Base-by-base conservation (phyloP, 2,113 vertebrate species). In the Hiodon tergisus region DNA sequence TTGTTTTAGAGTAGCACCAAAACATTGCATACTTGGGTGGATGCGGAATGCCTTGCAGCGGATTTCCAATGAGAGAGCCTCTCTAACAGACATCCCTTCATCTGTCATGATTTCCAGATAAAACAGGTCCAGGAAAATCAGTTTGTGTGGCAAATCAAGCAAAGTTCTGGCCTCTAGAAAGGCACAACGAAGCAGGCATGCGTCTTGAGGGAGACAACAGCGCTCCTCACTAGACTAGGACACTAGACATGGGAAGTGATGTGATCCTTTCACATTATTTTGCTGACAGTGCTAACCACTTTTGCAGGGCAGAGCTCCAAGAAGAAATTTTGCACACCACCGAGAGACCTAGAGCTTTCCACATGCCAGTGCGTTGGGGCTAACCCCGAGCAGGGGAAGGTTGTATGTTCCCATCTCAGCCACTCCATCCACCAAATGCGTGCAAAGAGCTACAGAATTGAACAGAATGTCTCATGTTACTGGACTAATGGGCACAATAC, bases 321-420 rank as follows among this genome's bases (percentile, higher is more conserved):
- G 75, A 76, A 71, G 75, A 71, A 48, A 66, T 76, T 65, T 51
- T 67, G 59, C 76, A 72, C 59, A 69, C n/a, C 75, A n/a, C 69
- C 51, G 31, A 58, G 69, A 53, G 55, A 66, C 76, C 55, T 47
- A 47, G 63, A 71, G 70, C 17, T 70, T 65, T 77, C 70, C 9
- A 57, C 69, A 59, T 54, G 47, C 69, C 55, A 16, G 46, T 16
- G 70, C 62, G 6, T 47, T 6, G 53, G 62, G 69, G 14, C 55
- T 72, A 70, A 76, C 76, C 76, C 62, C 67, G 47, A 50, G 54
- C 62, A 17, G 51, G 54, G 46, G 62, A 77, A 77, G 76, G 76
- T 72, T 69, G 55, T 53, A 46, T 66, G 69, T 72, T 72, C 76
- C 62, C 76, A 48, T 72, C 69, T 67, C 61, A 66, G 53, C 61